Percentiles rank a stretch among this genome's conserved stretches.
Conservation (phyloP, 1,140 invertebrate genomes). For the Temnothorax curvispinosus region DNA sequence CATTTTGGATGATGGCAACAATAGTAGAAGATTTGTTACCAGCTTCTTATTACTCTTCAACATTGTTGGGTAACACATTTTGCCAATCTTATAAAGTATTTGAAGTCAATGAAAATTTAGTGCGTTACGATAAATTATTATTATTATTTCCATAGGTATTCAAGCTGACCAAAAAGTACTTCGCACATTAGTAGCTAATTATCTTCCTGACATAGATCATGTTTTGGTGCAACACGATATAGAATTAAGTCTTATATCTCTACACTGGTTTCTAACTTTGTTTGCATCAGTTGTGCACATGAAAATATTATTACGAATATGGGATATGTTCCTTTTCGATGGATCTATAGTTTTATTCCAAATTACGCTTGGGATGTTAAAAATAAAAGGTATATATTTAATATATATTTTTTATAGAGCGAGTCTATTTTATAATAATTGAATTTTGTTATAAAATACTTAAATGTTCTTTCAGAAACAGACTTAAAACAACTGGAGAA, state of each 20-base stretch:
- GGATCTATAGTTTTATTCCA: conserved; percentile 99
- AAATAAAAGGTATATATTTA: conserved; percentile 90
- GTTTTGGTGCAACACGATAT: conserved; percentile 97
- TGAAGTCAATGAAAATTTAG: not conserved
- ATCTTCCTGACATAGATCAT: conserved; percentile 95
- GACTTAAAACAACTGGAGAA: conserved; percentile 94
- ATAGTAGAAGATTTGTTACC: conserved; percentile 99
- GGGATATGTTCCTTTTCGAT: conserved; percentile 99
- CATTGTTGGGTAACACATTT: conserved; percentile 91
- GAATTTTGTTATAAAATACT: not conserved
- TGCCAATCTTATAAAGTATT: not conserved
- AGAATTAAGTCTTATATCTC: conserved; percentile 97
- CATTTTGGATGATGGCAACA: conserved; percentile 99
- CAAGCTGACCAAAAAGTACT: conserved; percentile 98
- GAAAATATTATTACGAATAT: conserved; percentile 97
- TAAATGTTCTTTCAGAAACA: conserved; percentile 87
- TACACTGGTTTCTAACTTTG: conserved; percentile 99
- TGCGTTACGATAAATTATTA: conserved; percentile 5
- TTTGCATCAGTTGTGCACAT: conserved; percentile 99
- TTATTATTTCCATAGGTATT: conserved; percentile 86
- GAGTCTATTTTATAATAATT: conserved; percentile 22
- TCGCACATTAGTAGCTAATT: conserved; percentile 95
- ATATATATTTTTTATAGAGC: not conserved
- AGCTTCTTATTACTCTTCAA: conserved; percentile 98
- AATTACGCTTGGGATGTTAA: conserved; percentile 97